Evolutionary conservation across 2,888 invertebrate species (phyloP).

Genomic region (Piscicola geometra): DNA sequence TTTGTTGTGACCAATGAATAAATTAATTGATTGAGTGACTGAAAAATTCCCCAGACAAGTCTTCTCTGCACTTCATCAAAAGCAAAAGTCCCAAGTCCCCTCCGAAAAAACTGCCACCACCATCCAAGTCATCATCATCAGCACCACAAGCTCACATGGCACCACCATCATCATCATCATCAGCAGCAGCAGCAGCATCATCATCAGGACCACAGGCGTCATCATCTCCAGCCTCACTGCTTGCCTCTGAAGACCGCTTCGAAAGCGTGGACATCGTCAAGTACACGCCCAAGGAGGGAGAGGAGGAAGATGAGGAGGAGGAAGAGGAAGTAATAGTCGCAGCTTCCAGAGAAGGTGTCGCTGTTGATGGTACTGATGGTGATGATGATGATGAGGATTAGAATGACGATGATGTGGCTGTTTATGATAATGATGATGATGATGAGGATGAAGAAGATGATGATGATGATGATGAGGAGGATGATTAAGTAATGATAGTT

Average conservation of each 20-base stretch:
- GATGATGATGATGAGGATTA: too few relatives aligned
- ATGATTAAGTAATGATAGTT: too few relatives aligned
- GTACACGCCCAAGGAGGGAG: background rate
- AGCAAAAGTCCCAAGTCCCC: background rate
- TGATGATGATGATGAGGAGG: too few relatives aligned
- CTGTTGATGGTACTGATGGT: too few relatives aligned
- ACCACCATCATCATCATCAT: conserved; percentile 17
- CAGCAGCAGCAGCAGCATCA: background rate
- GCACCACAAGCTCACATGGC: background rate
- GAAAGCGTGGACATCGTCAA: background rate
- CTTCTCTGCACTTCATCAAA: background rate
- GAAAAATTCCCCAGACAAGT: background rate
- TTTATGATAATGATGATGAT: too few relatives aligned
- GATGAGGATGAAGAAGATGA: too few relatives aligned
- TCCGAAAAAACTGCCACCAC: background rate
- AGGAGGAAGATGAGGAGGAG: background rate
- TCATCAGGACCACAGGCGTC: background rate
- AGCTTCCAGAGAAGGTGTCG: too few relatives aligned
- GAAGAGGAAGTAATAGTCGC: background rate
- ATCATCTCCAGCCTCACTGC: background rate
- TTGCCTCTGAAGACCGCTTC: background rate
- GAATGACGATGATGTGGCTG: too few relatives aligned
- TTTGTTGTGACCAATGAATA: too few relatives aligned
- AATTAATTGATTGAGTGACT: background rate
- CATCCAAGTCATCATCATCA: too few relatives aligned